These are phyloP conservation scores for Papilio elwesi DNA, from an alignment of 2,888 invertebrate genomes.

Conservation along the genomic window DNA sequence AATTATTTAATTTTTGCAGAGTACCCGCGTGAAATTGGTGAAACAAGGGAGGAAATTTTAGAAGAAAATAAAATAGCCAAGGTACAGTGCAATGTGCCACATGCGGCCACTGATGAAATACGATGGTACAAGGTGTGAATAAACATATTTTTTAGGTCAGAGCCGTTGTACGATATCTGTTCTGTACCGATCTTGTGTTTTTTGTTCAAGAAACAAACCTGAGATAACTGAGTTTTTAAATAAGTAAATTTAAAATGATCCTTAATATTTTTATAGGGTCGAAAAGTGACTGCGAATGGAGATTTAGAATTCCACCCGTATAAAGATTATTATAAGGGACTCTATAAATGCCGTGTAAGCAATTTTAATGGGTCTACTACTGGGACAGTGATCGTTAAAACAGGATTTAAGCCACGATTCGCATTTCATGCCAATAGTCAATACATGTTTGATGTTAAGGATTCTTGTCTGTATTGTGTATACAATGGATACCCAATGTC, in stretches of 20 bases:
- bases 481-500: neutral
- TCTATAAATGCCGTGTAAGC: conserved; percentile 30
- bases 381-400: neutral
- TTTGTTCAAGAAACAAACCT: too few species aligned
- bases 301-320: conserved; percentile 3
- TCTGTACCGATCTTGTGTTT: too few species aligned
- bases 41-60: neutral
- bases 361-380: conserved; percentile 6
- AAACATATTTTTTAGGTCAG: conserved; percentile 1
- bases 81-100: conserved; percentile 8
- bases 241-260: neutral
- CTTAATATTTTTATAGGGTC: conserved; percentile 4
- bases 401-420: conserved; percentile 17
- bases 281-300: neutral
- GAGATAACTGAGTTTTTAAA: too few species aligned
- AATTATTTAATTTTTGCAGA: conserved; percentile 13
- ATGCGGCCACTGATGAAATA: neutral
- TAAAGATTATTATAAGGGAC: neutral
- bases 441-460: neutral
- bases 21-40: neutral
- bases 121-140: conserved; percentile 23
- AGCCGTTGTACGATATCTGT: too few species aligned
- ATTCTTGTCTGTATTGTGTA: neutral
- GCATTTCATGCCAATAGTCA: neutral
- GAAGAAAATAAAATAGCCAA: conserved; percentile 10